Conservation (phyloP, 2,888 invertebrate genomes). For the Leptarthrus brevirostris region DNA sequence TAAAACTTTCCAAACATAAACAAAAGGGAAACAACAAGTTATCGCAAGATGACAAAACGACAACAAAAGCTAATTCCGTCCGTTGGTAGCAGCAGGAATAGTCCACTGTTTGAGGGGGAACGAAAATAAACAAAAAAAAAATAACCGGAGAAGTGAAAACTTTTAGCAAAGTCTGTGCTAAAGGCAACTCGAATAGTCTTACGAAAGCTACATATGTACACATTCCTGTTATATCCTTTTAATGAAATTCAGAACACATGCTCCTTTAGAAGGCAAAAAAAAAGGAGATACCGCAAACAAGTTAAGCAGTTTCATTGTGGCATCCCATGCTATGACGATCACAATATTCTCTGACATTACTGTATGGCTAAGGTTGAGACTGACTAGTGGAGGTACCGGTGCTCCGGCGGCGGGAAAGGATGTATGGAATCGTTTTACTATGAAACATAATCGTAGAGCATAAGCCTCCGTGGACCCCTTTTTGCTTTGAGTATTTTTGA, state of each 20-base stretch:
- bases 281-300: slow-evolving; percentile 44
- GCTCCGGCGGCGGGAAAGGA: slow-evolving; percentile 12
- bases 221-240: slow-evolving; percentile 34
- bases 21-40: slow-evolving; percentile 28
- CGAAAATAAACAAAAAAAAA: slow-evolving; percentile 9
- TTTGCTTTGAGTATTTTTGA: not conserved
- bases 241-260: slow-evolving; percentile 54
- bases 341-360: slow-evolving; percentile 28
- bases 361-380: no score
- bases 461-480: slow-evolving; percentile 45
- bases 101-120: not conserved
- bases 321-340: slow-evolving; percentile 17
- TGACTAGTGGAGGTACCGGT: not conserved
- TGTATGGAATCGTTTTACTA: slow-evolving; percentile 52
- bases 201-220: slow-evolving; percentile 21
- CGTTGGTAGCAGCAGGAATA: not conserved
- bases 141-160: slow-evolving; percentile 12
- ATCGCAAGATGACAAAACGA: slow-evolving; percentile 34
- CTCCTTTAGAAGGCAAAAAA: slow-evolving; percentile 18
- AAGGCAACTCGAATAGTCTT: slow-evolving; percentile 12
- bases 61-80: slow-evolving; percentile 29
- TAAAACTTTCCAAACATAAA: slow-evolving; percentile 33
- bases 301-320: slow-evolving; percentile 45
- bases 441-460: slow-evolving; percentile 51
- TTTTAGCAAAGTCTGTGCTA: slow-evolving; percentile 13